Base-by-base conservation (phyloP, 2,888 invertebrate species). In the Oligia latruncula region DNA sequence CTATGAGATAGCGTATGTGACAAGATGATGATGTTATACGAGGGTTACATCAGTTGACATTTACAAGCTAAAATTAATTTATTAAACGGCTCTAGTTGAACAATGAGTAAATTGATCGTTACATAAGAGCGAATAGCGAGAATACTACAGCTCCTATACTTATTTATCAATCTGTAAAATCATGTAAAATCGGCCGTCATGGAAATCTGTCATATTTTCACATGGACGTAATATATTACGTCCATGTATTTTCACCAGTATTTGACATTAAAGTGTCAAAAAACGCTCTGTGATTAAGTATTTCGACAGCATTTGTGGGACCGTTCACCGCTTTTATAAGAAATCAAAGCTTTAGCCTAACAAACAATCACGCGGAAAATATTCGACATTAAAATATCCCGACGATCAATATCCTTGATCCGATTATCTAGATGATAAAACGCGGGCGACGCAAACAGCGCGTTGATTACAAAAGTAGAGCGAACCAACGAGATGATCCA, bases 401-500 rank as follows among this genome's bases (percentile, higher is more conserved):
- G 43, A 64, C 35, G 40, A 74, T 86, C 83, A 73, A 76, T 85
- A 76, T 49, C 60, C 55, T 75, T 77, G 72, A 78, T 80, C 70
- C 13, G 66, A 80, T 87, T 83, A 87, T 77, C 58, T 40, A 52
- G 68, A 58, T 66, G 72, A 73, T 60, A 79, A 78, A 80, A 70
- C 67, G 68, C 68, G 46, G 75, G 84, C 40, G 80, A 75, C 84
- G 74, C 60, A 86, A 86, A 89, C 81, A 87, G 46, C 72, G 71
- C 78, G 65, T 78, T 77, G 78, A 84, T 88, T 82, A 81, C 55
- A 80, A 83, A 86, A 85, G 78, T 80, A 71, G 77, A 78, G 62
- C 82, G 77, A 73, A 77, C 70, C 82, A 86, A 87, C 83, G 86
- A 89, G 90, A 90, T 91, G 90, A 90, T 83, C 86, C 81, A 74